Base-by-base conservation (phyloP, 2,888 invertebrate species). In the Oligia fasciuncula region DNA sequence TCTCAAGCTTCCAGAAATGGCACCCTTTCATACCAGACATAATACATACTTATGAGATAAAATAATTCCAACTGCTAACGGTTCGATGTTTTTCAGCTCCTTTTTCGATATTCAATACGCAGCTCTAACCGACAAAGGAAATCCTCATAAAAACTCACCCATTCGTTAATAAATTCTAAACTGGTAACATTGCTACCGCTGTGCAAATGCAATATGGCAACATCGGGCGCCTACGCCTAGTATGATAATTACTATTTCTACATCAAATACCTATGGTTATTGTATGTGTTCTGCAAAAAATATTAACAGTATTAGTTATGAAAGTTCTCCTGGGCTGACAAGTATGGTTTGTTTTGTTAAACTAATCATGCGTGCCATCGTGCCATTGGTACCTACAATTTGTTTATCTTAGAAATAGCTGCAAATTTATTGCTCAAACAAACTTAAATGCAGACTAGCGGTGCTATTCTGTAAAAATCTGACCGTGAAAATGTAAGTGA, bases 111-210 rank as follows among this genome's bases (percentile, higher is more conserved):
- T 71, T 84, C 77, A 74, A 78, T 63, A 65, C 23, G 23, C 66
- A 76, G 57, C 70, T 68, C 67, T 9, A 17, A 43, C 60, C 60
- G 35, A 74, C 63, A 67, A 80, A 80, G 74, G 63, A 79, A 79
- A 68, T 69, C n/a, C 13, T 51, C n/a, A 60, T 40, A 85, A 85
- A 86, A 86, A 83, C 87, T 71, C 4, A 57, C 49, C 13, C 35
- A 40, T 65, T 77, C 49, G 17, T 73, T 77, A 80, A 77, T 86
- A 67, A 70, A 80, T 86, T 86, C 81, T 88, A 83, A 87, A 80
- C 80, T 81, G 66, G 84, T 74, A 78, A 75, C 66, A 75, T 60
- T 73, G 60, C 51, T 57, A 14, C 73, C 43, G 67, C 35, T n/a
- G 17, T 3, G 23, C 51, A 23, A 43, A 76, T 62, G 73, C 76